Base-by-base conservation (phyloP, 2,113 vertebrate species). In the Pristiophorus japonicus region DNA sequence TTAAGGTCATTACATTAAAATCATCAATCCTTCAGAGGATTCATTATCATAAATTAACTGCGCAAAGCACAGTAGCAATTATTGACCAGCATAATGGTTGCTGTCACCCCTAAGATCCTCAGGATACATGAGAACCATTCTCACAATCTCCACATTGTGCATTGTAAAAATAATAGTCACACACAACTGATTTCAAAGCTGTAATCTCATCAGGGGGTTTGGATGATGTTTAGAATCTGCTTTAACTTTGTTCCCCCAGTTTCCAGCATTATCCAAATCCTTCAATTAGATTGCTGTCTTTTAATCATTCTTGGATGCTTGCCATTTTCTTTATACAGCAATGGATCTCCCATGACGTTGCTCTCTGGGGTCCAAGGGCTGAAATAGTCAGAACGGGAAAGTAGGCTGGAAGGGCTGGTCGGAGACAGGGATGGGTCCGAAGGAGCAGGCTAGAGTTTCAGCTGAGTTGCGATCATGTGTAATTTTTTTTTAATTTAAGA, bases 111-210 rank as follows among this genome's bases (percentile, higher is more conserved):
- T 30, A 20, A 91, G 16, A 62, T 6, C 66, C 42, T 5, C 27
- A 27, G 51, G 12, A 65, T 66, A 65, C n/a, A n/a, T n/a, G n/a
- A n/a, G n/a, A n/a, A n/a, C n/a, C n/a, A n/a, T n/a, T n/a, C n/a
- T n/a, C n/a, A n/a, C 45, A 27, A 70, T 70, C 93, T 94, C 93
- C 45, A 94, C 45, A 94, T 73, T 94, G 3, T 70, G 51, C 24
- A 20, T 92, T 8, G 7, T 65, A n/a, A 65, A 88, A 92, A 62
- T 63, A 59, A 63, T n/a, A 51, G 16, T 27, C 47, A 16, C 45
- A 94, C 1, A 51, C 42, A 66, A 20, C 34, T 66, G 3, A 47
- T 27, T 47, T 70, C 42, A 67, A 70, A 30, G 65, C 42, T 67
- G 42, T 51, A 27, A 70, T 94, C 42, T 30, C 62, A 70, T 51